Base-by-base conservation (phyloP, 2,113 vertebrate species). In the Rynchops niger region DNA sequence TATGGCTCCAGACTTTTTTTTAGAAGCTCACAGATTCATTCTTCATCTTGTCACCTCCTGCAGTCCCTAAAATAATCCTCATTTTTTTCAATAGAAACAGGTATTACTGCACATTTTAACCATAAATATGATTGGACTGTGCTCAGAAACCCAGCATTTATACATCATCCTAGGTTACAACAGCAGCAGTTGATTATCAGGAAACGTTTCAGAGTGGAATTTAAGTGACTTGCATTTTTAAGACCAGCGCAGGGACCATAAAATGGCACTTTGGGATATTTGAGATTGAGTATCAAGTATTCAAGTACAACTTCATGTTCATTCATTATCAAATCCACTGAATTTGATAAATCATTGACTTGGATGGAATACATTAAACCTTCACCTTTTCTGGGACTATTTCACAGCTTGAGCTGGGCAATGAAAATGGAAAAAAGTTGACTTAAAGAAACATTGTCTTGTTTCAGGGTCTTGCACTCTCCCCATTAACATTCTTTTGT, bases 401-500 rank as follows among this genome's bases (percentile, higher is more conserved):
- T 88, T 87, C 76, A 93, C 66, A 85, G 74, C n/a, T 80, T 94
- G 59, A 95, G 19, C 16, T 85, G 47, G 20, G 61, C 82, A 90
- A 67, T 74, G 29, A 90, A 94, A 91, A 77, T 40, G 23, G 30
- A 76, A 90, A 74, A 65, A 76, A 15, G 8, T 12, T 72, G 43
- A 84, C 71, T 90, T 89, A 95, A 95, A 90, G 59, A 96, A 93
- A 94, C 14, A 56, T 9, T 42, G 32, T 61, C 42, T 87, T 95
- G 23, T 86, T 97, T 95, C 45, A 96, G 50, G 72, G 83, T 69
- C 76, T 96, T 92, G 70, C 76, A 92, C 66, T 70, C 40, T 82
- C 18, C 6, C 11, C 18, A 82, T 96, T 97, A 97, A 97, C 96
- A 96, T 97, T 97, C 76, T 80, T 97, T 6, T 59, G 17, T 74